phyloP scores from a whole-genome alignment of 1,140 invertebrate species.

The Wasmannia auropunctata region DNA sequence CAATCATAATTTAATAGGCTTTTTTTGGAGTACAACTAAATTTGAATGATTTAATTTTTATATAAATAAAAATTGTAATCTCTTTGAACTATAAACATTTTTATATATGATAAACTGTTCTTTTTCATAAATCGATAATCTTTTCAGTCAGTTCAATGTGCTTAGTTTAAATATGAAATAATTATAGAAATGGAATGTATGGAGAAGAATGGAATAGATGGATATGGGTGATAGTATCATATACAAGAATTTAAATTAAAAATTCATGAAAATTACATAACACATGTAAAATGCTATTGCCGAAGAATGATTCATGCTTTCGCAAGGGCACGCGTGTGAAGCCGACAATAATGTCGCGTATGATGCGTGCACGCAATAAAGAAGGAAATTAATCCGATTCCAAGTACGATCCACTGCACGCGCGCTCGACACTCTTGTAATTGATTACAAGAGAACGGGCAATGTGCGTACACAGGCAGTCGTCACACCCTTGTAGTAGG shows the following conservation, averaged over 20 bases:
- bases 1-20: not conserved
- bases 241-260: not conserved
- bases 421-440: conserved; percentile 1
- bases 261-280: not conserved
- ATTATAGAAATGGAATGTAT: not conserved
- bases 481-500: conserved; percentile 53
- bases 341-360: not conserved
- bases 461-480: conserved; percentile 67
- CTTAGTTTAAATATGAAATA: not conserved
- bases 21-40: not conserved
- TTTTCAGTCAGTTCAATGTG: not conserved
- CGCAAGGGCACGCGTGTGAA: not conserved
- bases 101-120: not conserved
- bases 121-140: not conserved
- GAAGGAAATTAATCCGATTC: conserved; percentile 35
- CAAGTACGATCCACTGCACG: not conserved
- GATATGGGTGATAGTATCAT: not conserved
- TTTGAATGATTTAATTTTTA: not conserved
- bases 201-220: not conserved
- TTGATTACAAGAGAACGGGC: conserved; percentile 65
- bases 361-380: conserved; percentile 9
- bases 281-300: not conserved
- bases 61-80: not conserved
- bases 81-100: not conserved
- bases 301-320: conserved; percentile 13